phyloP scores from a whole-genome alignment of 1,140 invertebrate genomes.

The Sitobion miscanthi region DNA sequence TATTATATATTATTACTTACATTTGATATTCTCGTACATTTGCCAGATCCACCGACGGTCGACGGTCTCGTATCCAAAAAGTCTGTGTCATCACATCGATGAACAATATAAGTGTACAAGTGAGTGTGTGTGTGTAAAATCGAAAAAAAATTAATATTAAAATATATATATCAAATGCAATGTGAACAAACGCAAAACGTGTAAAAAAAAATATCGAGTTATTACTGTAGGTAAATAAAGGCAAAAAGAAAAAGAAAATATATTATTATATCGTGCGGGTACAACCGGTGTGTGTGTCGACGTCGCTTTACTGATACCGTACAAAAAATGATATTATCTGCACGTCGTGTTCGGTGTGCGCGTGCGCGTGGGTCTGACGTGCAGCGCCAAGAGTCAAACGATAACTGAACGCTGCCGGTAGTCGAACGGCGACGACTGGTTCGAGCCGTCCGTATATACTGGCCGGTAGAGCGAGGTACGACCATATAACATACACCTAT shows the following conservation, averaged over 20 bases:
- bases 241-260: neutral
- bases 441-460: neutral
- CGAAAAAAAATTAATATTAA: neutral
- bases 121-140: neutral
- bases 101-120: neutral
- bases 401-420: slow-evolving; percentile 29
- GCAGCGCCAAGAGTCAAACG: slow-evolving; percentile 48
- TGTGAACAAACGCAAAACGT: neutral
- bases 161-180: neutral
- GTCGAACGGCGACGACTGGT: slow-evolving; percentile 37
- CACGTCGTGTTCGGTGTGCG: neutral
- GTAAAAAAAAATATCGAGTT: neutral
- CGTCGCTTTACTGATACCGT: neutral
- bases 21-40: slow-evolving; percentile 18
- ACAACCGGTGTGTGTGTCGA: too few species aligned
- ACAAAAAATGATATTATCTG: neutral
- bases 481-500: neutral
- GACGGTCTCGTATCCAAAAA: slow-evolving; percentile 18
- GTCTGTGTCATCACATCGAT: slow-evolving; percentile 17
- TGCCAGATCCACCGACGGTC: neutral
- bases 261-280: too few species aligned
- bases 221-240: neutral
- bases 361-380: neutral
- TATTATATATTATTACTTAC: slow-evolving; percentile 15
- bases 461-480: neutral